Conservation (phyloP, 2,113 vertebrate genomes). For the Syngnathoides biaculeatus region DNA sequence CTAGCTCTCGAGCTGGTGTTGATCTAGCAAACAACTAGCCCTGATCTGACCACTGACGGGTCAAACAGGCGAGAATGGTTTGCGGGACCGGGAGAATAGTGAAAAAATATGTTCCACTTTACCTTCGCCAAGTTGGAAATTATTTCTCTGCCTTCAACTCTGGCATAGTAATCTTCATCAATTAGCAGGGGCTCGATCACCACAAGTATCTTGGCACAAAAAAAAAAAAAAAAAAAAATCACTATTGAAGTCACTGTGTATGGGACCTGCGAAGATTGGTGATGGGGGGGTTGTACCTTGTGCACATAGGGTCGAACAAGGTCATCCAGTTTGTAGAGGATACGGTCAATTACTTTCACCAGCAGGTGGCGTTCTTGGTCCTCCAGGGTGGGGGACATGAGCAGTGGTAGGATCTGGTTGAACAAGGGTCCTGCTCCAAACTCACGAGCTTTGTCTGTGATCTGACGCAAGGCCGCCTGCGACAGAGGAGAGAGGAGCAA, state of each 20-base stretch:
- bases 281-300: conserved; percentile 79
- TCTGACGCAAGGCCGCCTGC: conserved; percentile 92
- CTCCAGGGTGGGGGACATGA: conserved; percentile 98
- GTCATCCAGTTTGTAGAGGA: conserved; percentile 97
- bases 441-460: conserved; percentile 97
- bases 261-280: not conserved
- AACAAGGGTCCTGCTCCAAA: conserved; percentile 95
- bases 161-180: conserved; percentile 98
- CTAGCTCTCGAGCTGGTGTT: conserved; percentile 58
- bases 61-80: conserved; percentile 64
- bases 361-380: conserved; percentile 97
- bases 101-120: conserved; percentile 11
- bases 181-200: conserved; percentile 97
- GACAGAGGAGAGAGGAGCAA: not conserved
- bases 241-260: not conserved
- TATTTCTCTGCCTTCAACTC: conserved; percentile 98
- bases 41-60: conserved; percentile 55
- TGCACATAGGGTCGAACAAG: conserved; percentile 96
- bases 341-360: conserved; percentile 98
- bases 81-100: conserved; percentile 17
- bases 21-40: conserved; percentile 64
- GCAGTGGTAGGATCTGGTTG: conserved; percentile 94
- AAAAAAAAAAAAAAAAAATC: no score
- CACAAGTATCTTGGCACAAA: conserved; percentile 84
- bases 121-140: conserved; percentile 99